Conservation (phyloP, 1,140 invertebrate genomes). For the Hylyphantes graminicola region DNA sequence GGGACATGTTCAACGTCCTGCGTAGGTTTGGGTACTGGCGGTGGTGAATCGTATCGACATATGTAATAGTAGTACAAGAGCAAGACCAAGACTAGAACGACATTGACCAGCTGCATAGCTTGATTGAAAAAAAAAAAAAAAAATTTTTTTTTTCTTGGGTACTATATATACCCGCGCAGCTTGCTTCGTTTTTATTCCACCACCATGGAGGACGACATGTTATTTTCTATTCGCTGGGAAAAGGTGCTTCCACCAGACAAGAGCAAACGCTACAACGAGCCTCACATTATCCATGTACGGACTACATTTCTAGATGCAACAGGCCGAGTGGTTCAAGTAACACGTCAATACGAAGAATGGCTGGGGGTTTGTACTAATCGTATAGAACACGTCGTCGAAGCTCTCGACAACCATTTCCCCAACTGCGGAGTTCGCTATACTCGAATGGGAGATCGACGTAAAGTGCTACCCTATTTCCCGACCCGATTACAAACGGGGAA, state of each 20-base stretch:
- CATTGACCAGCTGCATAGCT: background rate
- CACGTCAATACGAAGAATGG: conserved; percentile 1
- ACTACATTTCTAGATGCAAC: background rate
- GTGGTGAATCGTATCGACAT: background rate
- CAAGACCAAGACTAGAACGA: background rate
- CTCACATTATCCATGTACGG: background rate
- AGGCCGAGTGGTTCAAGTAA: background rate
- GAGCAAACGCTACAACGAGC: background rate
- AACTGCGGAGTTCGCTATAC: background rate
- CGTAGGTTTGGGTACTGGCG: background rate
- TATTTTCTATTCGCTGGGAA: background rate
- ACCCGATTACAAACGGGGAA: background rate
- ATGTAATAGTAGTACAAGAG: background rate
- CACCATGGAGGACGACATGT: background rate
- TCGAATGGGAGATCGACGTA: background rate
- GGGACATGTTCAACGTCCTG: background rate
- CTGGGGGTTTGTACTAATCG: conserved; percentile 4
- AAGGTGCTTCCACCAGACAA: background rate
- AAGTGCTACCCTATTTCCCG: conserved; percentile 32
- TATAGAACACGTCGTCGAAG: background rate
- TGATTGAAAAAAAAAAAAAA: background rate
- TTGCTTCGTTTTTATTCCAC: background rate
- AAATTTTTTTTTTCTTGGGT: background rate
- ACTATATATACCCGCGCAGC: background rate
- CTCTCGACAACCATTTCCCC: background rate